phyloP scores from a whole-genome alignment of 1,140 invertebrate genomes.

The Scaptodrosophila lebanonensis region DNA sequence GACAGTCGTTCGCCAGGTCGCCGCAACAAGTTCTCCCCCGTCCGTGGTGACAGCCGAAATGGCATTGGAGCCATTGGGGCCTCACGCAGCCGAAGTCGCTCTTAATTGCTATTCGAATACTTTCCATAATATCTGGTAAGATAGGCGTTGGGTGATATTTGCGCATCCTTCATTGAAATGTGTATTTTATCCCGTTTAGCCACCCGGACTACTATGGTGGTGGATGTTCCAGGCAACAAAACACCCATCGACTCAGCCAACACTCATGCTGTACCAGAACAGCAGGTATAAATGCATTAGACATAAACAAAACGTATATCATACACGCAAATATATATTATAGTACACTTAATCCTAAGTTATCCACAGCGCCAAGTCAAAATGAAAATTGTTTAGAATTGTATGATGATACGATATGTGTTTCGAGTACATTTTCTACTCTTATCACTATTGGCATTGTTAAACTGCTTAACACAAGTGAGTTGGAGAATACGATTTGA shows the following conservation, averaged over 20 bases:
- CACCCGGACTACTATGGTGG: conserved; percentile 14
- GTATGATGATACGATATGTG: no score
- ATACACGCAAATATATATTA: conserved; percentile 12
- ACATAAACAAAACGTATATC: conserved; percentile 16
- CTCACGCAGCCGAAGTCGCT: conserved; percentile 68
- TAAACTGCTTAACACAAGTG: no score
- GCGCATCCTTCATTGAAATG: no score
- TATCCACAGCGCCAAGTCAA: no score
- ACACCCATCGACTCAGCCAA: conserved; percentile 20
- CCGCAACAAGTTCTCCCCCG: conserved; percentile 66
- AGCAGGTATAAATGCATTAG: conserved; percentile 61
- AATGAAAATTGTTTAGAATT: no score
- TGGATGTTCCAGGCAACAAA: conserved; percentile 2
- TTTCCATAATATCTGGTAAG: conserved; percentile 50
- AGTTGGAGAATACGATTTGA: no score
- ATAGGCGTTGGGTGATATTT: no score
- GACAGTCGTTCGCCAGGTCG: conserved; percentile 61
- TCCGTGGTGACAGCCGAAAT: conserved; percentile 67
- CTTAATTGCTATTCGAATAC: conserved; percentile 41
- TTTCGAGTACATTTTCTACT: no score
- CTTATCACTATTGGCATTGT: no score
- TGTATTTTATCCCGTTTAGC: neutral
- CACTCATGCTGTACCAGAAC: conserved; percentile 64
- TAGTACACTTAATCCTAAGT: no score
- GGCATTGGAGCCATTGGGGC: conserved; percentile 39